Percentiles rank a stretch among this genome's conserved stretches.
Conservation (phyloP, 2,888 invertebrate genomes). For the Petrophora chlorosata region DNA sequence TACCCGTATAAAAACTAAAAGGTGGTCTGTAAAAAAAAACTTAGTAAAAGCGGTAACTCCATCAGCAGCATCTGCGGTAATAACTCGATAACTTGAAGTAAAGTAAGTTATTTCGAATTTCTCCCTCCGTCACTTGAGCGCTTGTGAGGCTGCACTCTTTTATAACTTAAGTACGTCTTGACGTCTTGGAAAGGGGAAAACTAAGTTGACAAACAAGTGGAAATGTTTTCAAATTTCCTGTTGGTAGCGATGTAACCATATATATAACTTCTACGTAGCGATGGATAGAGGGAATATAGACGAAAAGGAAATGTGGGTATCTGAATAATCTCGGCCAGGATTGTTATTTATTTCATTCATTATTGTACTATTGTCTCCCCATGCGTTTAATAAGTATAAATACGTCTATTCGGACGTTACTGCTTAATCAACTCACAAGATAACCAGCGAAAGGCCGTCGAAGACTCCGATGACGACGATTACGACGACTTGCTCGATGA, state of each 20-base stretch:
- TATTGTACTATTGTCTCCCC: too few species aligned
- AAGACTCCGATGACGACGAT: slow-evolving; percentile 39
- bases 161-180: neutral
- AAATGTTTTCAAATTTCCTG: neutral
- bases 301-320: too few species aligned
- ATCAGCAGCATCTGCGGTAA: neutral
- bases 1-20: too few species aligned
- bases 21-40: too few species aligned
- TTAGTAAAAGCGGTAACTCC: neutral
- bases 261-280: too few species aligned
- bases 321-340: too few species aligned
- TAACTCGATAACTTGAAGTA: neutral
- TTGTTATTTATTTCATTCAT: too few species aligned
- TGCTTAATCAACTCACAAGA: slow-evolving; percentile 46
- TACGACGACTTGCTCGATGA: slow-evolving; percentile 44
- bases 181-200: neutral
- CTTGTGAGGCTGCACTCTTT: neutral
- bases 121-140: neutral
- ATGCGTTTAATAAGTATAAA: too few species aligned
- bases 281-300: too few species aligned
- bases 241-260: too few species aligned
- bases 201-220: neutral
- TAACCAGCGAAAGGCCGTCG: neutral
- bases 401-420: slow-evolving; percentile 68
- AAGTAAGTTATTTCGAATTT: slow-evolving; percentile 6